Evolutionary conservation across 1,140 invertebrate species (phyloP).

Genomic region (Batillaria attramentaria): DNA sequence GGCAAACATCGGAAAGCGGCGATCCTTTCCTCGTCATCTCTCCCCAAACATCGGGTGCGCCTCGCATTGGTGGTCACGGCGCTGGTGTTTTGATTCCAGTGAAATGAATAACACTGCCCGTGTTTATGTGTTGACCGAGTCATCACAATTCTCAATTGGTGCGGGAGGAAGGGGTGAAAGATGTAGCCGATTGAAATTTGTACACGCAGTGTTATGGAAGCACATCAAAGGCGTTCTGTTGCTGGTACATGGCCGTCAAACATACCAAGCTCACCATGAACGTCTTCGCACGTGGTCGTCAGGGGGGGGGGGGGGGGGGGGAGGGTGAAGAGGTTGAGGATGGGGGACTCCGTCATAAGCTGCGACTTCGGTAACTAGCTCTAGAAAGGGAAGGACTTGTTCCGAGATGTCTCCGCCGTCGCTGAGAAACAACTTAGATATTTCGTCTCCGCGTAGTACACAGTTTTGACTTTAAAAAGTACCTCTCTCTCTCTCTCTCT

Average conservation of each 20-base stretch:
- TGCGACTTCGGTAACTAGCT: neutral
- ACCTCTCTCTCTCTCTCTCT: no score
- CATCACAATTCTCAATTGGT: neutral
- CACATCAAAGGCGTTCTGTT: neutral
- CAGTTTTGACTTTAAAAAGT: no score
- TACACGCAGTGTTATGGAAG: neutral
- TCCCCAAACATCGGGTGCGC: slow-evolving; percentile 9
- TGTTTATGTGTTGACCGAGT: neutral
- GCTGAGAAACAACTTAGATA: no score
- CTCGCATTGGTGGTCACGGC: neutral
- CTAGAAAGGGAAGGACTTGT: no score
- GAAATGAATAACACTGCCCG: neutral
- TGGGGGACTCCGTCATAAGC: neutral
- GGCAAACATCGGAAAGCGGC: slow-evolving; percentile 21
- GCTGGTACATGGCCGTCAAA: neutral
- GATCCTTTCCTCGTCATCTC: slow-evolving; percentile 16
- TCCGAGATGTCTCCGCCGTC: no score
- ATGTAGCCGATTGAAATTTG: neutral
- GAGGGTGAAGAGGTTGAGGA: neutral
- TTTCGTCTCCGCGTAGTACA: no score
- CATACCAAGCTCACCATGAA: no score
- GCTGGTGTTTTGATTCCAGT: no score
- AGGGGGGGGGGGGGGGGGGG: neutral
- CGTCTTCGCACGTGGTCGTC: no score
- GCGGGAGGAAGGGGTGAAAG: neutral